Conservation (phyloP, 2,797 vertebrate genomes). For the Todus mexicanus region DNA sequence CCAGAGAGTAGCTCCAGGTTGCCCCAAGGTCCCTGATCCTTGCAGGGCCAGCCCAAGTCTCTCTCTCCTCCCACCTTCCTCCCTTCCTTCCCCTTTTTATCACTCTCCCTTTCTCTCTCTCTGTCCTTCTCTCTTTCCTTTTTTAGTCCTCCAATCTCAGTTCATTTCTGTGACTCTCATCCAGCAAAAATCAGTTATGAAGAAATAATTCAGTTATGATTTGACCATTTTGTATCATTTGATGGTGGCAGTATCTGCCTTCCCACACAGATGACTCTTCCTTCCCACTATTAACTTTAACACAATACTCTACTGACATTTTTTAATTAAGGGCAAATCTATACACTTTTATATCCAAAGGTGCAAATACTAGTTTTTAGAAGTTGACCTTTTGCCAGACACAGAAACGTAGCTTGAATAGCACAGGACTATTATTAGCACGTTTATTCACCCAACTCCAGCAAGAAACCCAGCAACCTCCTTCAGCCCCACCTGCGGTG, state of each 20-base stretch:
- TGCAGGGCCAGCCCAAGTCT: neutral
- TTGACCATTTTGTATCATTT: neutral
- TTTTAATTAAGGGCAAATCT: neutral
- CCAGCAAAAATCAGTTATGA: neutral
- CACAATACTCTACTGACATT: neutral
- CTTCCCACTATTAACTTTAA: neutral
- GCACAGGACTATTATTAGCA: neutral
- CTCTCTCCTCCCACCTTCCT: too few relatives aligned
- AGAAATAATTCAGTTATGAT: neutral
- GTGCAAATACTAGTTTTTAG: neutral
- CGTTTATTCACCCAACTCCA: neutral
- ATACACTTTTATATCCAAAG: neutral
- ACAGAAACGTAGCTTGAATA: neutral
- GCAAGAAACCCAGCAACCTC: neutral
- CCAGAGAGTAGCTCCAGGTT: neutral
- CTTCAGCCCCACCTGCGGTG: neutral
- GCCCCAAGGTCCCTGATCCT: neutral
- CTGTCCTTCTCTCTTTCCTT: neutral
- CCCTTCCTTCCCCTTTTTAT: neutral
- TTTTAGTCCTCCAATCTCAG: neutral
- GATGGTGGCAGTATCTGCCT: neutral
- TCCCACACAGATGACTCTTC: neutral
- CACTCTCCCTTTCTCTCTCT: too few relatives aligned
- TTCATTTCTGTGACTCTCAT: neutral
- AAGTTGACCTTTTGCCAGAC: neutral